These are phyloP conservation scores for Drosophila burlai DNA, from an alignment of 1,140 invertebrate genomes.

Conservation along the genomic window DNA sequence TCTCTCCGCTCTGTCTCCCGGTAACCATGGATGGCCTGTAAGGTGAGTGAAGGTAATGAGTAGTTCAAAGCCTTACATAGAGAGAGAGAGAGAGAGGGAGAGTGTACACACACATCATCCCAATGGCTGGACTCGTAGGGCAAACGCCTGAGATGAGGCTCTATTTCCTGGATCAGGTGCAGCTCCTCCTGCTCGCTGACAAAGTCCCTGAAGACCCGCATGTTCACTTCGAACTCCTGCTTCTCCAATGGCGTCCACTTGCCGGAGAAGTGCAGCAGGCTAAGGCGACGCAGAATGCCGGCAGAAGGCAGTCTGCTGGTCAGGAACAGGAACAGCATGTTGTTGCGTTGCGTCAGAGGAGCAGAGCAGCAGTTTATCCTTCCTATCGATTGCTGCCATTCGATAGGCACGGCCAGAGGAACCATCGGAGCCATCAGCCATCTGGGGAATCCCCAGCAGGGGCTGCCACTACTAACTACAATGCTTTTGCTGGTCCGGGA, in stretches of 20 bases:
- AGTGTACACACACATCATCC: constrained; percentile 93
- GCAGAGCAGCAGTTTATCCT: background rate
- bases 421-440: background rate
- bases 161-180: constrained; percentile 91
- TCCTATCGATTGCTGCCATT: constrained; percentile 10
- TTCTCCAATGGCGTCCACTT: constrained; percentile 85
- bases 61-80: background rate
- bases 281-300: background rate
- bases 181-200: constrained; percentile 91
- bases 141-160: constrained; percentile 94
- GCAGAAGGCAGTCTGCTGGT: background rate
- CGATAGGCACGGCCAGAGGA: constrained; percentile 2
- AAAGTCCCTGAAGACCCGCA: constrained; percentile 91
- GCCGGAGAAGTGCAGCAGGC: constrained; percentile 82
- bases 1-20: constrained; percentile 95
- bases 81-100: too few relatives aligned
- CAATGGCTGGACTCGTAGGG: constrained; percentile 97
- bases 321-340: constrained; percentile 18
- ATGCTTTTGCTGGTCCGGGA: constrained; percentile 15
- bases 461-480: constrained; percentile 8
- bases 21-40: constrained; percentile 97
- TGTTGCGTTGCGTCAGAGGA: constrained; percentile 7
- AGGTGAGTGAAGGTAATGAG: background rate
- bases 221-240: constrained; percentile 85
- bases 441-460: background rate